Base-by-base conservation (phyloP, 1,140 invertebrate genomes). In the Platyura marginata region DNA sequence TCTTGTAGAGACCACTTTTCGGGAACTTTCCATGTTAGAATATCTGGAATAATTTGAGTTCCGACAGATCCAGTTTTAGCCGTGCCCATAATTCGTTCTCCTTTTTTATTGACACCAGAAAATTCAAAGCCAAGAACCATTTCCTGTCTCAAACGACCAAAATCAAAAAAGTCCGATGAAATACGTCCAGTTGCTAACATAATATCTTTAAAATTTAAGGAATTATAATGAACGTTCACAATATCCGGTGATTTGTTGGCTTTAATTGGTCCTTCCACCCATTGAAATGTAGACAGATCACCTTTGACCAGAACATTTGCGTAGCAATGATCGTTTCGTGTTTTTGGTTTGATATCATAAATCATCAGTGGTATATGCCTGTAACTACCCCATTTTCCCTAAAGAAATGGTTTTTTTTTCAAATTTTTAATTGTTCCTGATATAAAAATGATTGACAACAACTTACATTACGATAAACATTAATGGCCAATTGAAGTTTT, bases 1-100 rank as follows among this genome's bases (percentile, higher is more conserved):
- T 95, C 82, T 53, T 84, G 76, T 18, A 95, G 61, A 1, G 69
- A 72, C 89, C 89, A 94, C 4, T 72, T 51, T 1, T 84, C 71
- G 3, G 91, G 91, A 16, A 95, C 67, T 2, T 72, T 53, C 86
- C 86, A 93, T 13, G 74, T 49, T 2, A 86, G 18, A 8, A 10
- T 36, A n/a, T 18, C 6, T 18, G 5, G n/a, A 38, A n/a, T 18
- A 19, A 18, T 38, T 20, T 38, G 36, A 18, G 36, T 38, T 3
- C 3, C 36, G 3, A 38, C 11, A 3, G 36, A 70, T 38, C 68
- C 66, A 41, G 62, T 67, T 0, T 50, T 46, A 0, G 70, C 48
- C 65, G 85, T 72, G 13, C 78, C 79, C 77, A 86, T 83, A 0
- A 85, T 65, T 15, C 78, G 63, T n/a, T 56, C 59, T 6, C 80